These are phyloP conservation scores for Tetraodon nigroviridis DNA, from an alignment of 2,113 vertebrate genomes.

Conservation along the genomic window DNA sequence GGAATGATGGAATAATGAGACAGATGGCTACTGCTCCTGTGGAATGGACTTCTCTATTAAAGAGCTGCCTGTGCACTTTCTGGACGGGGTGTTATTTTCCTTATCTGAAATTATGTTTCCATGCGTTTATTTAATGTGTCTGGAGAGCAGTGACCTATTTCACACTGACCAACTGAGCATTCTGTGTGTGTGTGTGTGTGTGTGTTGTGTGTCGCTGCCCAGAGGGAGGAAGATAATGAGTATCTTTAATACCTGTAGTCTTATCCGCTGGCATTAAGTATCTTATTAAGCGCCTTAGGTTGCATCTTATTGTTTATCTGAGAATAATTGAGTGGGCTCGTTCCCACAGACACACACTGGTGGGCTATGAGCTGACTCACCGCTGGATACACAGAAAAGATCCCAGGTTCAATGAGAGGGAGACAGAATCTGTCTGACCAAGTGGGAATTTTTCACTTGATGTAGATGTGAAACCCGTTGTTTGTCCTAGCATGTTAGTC, in stretches of 20 bases:
- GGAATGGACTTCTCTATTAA: not conserved
- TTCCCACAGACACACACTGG: slow-evolving; percentile 60
- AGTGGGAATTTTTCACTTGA: slow-evolving; percentile 28
- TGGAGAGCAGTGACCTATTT: slow-evolving; percentile 43
- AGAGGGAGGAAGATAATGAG: no score
- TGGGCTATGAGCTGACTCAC: not conserved
- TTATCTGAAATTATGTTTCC: slow-evolving; percentile 34
- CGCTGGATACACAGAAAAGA: not conserved
- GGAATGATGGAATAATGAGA: not conserved
- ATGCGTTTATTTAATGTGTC: slow-evolving; percentile 4
- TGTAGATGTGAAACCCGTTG: no score
- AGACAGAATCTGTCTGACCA: not conserved
- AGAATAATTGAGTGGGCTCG: slow-evolving; percentile 51
- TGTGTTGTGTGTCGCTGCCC: not conserved
- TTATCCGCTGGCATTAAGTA: slow-evolving; percentile 64
- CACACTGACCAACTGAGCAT: slow-evolving; percentile 29
- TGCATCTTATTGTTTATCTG: slow-evolving; percentile 58
- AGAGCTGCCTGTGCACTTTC: slow-evolving; percentile 11
- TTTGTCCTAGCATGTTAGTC: no score
- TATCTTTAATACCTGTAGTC: slow-evolving; percentile 56
- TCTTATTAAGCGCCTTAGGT: slow-evolving; percentile 61
- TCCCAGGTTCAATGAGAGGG: no score
- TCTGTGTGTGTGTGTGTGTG: slow-evolving; percentile 10
- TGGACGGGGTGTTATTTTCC: slow-evolving; percentile 15
- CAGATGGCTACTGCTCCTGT: not conserved